Conservation (phyloP, 2,113 vertebrate genomes). For the Crotalus tigris region DNA sequence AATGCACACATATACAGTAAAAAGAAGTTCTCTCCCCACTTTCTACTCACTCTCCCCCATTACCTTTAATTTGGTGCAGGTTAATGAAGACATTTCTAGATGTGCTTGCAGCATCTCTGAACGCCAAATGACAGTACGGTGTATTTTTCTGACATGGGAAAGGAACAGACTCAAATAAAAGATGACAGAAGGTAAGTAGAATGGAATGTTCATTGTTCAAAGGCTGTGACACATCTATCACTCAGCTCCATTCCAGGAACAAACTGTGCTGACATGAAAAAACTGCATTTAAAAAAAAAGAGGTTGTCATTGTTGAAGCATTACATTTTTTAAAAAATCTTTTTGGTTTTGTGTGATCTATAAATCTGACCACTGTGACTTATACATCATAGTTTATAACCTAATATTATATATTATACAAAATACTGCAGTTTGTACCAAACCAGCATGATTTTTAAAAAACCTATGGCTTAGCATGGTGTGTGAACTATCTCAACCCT, state of each 20-base stretch:
- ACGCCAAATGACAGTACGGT: constrained; percentile 36
- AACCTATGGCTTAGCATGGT: not conserved
- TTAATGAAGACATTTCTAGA: constrained; percentile 62
- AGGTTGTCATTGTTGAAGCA: not conserved
- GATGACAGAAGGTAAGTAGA: constrained; percentile 69
- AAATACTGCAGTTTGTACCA: not conserved
- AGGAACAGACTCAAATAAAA: constrained; percentile 58
- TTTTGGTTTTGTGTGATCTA: not conserved
- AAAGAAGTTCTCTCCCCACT: not conserved
- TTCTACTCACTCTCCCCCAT: too few relatives aligned
- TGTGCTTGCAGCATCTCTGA: constrained; percentile 62
- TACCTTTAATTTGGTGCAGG: constrained; percentile 37
- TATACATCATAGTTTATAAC: not conserved
- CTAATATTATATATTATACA: not conserved
- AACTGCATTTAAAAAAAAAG: not conserved
- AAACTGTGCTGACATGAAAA: not conserved
- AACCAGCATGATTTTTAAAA: not conserved
- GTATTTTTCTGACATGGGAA: constrained; percentile 54
- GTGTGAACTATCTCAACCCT: not conserved
- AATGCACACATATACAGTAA: not conserved
- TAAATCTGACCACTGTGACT: not conserved
- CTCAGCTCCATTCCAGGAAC: not conserved
- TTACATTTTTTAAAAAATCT: not conserved
- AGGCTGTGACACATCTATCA: not conserved
- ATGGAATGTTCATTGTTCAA: too few relatives aligned